Conservation (phyloP, 2,797 vertebrate species). For the Anabacerthia variegaticeps region DNA sequence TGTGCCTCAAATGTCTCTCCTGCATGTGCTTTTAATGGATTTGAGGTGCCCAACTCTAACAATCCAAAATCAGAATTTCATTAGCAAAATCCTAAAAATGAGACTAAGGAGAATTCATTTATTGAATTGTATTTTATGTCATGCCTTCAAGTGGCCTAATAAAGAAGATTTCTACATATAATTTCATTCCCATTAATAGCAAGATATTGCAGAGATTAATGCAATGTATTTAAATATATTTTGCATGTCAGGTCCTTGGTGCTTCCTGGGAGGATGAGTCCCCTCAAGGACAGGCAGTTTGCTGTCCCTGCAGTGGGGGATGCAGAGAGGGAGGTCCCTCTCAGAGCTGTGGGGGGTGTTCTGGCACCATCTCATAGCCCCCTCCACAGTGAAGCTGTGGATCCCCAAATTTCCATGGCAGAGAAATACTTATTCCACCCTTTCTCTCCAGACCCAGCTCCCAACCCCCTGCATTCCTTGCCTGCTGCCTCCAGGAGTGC, state of each 20-base stretch:
- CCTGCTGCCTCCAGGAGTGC: background rate
- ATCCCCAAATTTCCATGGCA: background rate
- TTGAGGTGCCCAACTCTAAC: background rate
- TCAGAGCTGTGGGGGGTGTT: accelerated
- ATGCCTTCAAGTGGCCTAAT: background rate
- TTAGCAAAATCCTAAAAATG: background rate
- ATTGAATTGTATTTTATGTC: background rate
- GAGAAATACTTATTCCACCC: background rate
- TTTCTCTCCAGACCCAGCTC: background rate
- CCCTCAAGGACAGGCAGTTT: background rate
- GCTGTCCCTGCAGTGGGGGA: accelerated
- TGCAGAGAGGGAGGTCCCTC: too few relatives aligned
- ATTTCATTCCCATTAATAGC: background rate
- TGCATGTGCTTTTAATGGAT: background rate
- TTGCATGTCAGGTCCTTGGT: background rate
- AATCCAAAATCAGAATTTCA: background rate
- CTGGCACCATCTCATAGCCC: accelerated
- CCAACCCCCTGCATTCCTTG: accelerated
- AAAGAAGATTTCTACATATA: background rate
- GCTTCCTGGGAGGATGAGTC: background rate
- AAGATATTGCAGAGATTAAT: background rate
- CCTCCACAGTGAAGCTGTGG: background rate
- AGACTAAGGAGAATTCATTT: background rate
- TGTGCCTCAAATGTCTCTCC: background rate
- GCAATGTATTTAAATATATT: background rate